phyloP scores from a whole-genome alignment of 2,797 vertebrate species.

The Anguilla pacifica region DNA sequence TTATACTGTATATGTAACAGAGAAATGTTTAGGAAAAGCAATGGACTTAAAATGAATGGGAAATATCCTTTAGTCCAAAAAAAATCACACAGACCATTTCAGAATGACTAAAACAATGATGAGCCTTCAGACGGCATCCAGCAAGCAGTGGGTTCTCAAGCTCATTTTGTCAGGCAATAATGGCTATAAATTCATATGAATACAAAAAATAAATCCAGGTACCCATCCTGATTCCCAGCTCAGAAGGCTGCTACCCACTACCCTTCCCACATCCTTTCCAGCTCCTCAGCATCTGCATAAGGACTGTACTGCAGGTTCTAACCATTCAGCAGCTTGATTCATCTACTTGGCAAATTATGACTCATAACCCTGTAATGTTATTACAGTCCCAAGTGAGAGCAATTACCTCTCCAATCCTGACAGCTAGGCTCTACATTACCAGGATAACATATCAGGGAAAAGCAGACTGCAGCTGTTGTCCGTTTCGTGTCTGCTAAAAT shows the following conservation, averaged over 20 bases:
- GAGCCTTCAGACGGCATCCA: neutral
- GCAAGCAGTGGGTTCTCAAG: neutral
- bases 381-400: slow-evolving; percentile 47
- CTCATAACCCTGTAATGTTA: slow-evolving; percentile 46
- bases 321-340: neutral
- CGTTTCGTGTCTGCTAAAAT: slow-evolving; percentile 33
- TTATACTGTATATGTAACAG: slow-evolving; percentile 51
- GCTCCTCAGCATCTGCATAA: neutral
- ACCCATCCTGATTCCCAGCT: neutral
- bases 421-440: slow-evolving; percentile 37
- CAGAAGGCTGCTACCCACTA: neutral
- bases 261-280: neutral
- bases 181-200: neutral
- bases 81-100: neutral
- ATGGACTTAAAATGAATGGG: neutral
- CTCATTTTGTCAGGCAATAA: neutral
- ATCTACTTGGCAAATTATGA: neutral
- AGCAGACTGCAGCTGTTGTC: slow-evolving; percentile 39
- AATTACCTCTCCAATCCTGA: slow-evolving; percentile 46
- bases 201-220: neutral
- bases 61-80: neutral
- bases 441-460: slow-evolving; percentile 31
- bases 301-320: neutral
- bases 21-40: neutral
- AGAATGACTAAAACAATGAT: neutral